Percentiles rank a stretch among this genome's conserved stretches.
phyloP scores from a whole-genome alignment of 2,797 vertebrate genomes.

The Squalus acanthias region DNA sequence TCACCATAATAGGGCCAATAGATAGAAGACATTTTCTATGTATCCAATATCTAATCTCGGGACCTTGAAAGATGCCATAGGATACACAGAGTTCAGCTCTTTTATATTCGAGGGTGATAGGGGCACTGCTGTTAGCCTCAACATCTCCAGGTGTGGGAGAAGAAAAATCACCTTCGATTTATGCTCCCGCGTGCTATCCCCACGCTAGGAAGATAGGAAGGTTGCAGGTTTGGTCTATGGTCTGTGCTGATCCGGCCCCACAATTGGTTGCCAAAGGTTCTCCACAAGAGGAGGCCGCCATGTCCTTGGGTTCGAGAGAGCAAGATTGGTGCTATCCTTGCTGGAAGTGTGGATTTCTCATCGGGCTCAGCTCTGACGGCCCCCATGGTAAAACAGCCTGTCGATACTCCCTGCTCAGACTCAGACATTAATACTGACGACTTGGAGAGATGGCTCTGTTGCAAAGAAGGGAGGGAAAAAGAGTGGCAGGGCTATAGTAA shows the following conservation, averaged over 20 bases:
- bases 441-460: background rate
- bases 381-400: background rate
- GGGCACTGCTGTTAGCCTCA: background rate
- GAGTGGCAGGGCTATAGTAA: no score
- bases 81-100: background rate
- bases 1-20: background rate
- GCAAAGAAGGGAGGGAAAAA: no score
- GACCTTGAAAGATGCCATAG: background rate
- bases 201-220: background rate
- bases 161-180: background rate
- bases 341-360: background rate
- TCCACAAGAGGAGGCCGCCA: background rate
- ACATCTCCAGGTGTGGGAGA: background rate
- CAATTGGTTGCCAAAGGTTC: background rate
- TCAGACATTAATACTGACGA: background rate
- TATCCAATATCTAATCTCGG: background rate
- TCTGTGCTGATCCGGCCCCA: background rate
- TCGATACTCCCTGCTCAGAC: background rate
- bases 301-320: background rate
- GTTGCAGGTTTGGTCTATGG: background rate
- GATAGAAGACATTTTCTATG: background rate
- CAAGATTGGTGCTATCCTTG: background rate
- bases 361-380: background rate
- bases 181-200: background rate
- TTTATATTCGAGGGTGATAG: background rate